phyloP scores from a whole-genome alignment of 2,797 vertebrate genomes.

The Taeniopygia guttata region DNA sequence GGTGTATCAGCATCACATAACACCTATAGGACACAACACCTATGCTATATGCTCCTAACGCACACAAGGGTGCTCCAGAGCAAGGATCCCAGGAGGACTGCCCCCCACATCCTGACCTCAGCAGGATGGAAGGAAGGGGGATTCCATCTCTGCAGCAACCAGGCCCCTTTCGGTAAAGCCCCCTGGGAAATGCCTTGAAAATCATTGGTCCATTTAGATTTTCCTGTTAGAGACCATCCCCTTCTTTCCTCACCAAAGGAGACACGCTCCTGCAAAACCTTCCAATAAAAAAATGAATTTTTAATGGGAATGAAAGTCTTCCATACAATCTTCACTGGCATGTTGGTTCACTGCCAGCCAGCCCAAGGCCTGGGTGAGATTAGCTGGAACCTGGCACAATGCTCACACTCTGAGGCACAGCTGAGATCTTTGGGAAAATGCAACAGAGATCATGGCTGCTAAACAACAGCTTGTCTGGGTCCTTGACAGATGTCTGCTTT shows the following conservation, averaged over 20 bases:
- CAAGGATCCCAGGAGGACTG: neutral
- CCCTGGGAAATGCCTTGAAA: neutral
- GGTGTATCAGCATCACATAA: neutral
- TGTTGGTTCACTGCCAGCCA: neutral
- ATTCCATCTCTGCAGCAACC: neutral
- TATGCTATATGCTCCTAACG: rapidly evolving
- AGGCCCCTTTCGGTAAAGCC: neutral
- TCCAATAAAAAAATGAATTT: neutral
- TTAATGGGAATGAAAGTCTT: neutral
- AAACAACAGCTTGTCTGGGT: neutral
- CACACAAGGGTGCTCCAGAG: neutral
- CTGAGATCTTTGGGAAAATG: neutral
- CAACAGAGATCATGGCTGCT: neutral
- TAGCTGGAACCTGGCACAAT: neutral
- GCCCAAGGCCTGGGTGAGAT: neutral
- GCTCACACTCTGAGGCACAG: neutral
- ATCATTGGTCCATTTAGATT: neutral
- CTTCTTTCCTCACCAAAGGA: neutral
- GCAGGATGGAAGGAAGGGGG: neutral
- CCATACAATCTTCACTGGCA: neutral
- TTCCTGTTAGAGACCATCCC: neutral
- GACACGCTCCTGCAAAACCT: neutral
- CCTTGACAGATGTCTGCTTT: neutral
- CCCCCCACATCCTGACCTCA: neutral
- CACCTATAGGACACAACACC: rapidly evolving